phyloP scores from a whole-genome alignment of 2,797 vertebrate genomes.

The Sebastes itinus region DNA sequence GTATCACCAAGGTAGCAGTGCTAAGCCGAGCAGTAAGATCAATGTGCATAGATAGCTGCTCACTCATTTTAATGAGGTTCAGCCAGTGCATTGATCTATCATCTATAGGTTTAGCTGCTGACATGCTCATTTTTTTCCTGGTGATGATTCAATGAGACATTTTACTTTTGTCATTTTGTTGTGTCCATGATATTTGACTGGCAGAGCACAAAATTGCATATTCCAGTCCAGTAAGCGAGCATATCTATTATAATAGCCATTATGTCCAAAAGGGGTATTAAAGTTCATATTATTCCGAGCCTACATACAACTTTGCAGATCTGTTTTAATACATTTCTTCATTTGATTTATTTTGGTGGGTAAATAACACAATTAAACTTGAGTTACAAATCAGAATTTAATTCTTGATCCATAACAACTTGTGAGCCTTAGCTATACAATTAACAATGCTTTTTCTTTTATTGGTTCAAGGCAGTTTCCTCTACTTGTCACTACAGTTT shows the following conservation, averaged over 20 bases:
- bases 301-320: neutral
- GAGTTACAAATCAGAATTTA: neutral
- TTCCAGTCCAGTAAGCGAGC: neutral
- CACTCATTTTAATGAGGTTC: conserved; percentile 43
- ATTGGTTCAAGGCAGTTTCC: neutral
- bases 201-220: neutral
- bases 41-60: conserved; percentile 30
- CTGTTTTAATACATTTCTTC: neutral
- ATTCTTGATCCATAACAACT: neutral
- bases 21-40: conserved; percentile 34
- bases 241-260: neutral
- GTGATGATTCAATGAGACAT: neutral
- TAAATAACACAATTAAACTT: neutral
- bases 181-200: neutral
- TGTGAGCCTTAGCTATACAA: neutral
- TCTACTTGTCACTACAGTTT: neutral
- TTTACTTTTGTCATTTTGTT: neutral
- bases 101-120: conserved; percentile 2
- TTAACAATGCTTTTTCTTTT: neutral
- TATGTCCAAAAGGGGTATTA: neutral
- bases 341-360: neutral
- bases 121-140: neutral
- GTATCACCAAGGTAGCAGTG: conserved; percentile 82
- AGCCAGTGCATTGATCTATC: conserved; percentile 2
- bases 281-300: neutral